Conservation (phyloP, 2,888 invertebrate species). For the Melieria crassipennis region DNA sequence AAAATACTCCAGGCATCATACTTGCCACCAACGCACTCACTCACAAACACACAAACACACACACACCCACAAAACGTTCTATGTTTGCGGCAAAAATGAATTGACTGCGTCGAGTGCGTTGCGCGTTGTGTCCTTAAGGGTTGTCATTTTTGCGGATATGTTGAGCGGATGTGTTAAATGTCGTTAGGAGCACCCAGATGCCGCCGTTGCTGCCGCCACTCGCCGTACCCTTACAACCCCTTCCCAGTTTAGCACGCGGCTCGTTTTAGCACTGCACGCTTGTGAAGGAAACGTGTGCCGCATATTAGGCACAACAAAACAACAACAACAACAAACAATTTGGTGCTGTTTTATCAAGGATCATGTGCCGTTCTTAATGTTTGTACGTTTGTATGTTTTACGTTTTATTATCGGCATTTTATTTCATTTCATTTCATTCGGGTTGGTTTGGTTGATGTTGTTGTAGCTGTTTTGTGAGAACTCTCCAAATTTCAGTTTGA, state of each 20-base stretch:
- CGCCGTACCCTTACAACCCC: neutral
- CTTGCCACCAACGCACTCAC: neutral
- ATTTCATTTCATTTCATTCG: neutral
- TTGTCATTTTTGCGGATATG: conserved; percentile 20
- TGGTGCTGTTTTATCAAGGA: too few relatives aligned
- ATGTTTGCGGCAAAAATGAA: neutral
- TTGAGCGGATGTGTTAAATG: conserved; percentile 25
- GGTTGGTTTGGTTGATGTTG: too few relatives aligned
- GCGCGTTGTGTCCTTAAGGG: conserved; percentile 14
- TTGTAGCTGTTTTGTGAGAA: too few relatives aligned
- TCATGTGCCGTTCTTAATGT: too few relatives aligned
- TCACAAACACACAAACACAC: neutral
- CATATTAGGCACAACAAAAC: too few relatives aligned
- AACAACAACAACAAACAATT: too few relatives aligned
- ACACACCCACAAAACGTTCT: too few relatives aligned
- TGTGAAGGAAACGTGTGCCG: too few relatives aligned
- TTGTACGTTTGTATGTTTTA: neutral
- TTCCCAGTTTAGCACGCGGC: neutral
- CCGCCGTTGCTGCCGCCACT: neutral
- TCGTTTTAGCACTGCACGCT: too few relatives aligned
- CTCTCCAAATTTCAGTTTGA: too few relatives aligned
- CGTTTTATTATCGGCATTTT: neutral
- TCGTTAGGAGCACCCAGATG: conserved; percentile 5
- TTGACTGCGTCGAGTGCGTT: neutral
- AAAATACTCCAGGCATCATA: neutral